Percentiles rank a stretch among this genome's conserved stretches.
These are phyloP conservation scores for Panagrolaimus sp. DNA, from an alignment of 1,140 invertebrate genomes.

Conservation along the genomic window DNA sequence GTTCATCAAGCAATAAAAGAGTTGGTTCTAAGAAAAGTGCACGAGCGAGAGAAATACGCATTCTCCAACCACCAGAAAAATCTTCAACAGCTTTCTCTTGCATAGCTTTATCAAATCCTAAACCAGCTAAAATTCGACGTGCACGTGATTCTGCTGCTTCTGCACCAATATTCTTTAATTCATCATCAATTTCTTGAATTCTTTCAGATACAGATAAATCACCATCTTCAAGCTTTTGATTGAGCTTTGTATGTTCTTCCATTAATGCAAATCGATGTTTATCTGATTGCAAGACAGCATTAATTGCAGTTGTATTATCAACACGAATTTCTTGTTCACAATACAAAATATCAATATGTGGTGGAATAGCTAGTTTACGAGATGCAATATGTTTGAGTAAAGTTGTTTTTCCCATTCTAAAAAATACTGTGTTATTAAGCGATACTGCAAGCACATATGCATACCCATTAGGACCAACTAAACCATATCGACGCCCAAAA, in stretches of 20 bases:
- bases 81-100: constrained; percentile 62
- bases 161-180: constrained; percentile 87
- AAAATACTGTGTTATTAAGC: no score
- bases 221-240: constrained; percentile 66
- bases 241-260: constrained; percentile 73
- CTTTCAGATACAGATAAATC: constrained; percentile 68
- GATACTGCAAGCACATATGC: no score
- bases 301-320: constrained; percentile 81
- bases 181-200: constrained; percentile 75
- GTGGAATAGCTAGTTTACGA: constrained; percentile 78
- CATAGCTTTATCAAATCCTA: constrained; percentile 65
- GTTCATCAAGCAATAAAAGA: constrained; percentile 74
- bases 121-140: constrained; percentile 85
- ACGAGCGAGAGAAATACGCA: constrained; percentile 88
- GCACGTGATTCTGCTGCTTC: constrained; percentile 90
- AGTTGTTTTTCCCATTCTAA: constrained; percentile 86
- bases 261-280: constrained; percentile 75
- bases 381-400: constrained; percentile 76
- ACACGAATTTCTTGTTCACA: constrained; percentile 90
- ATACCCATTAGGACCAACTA: constrained; percentile 90
- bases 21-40: constrained; percentile 80
- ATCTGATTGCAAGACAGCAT: constrained; percentile 69
- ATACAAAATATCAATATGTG: constrained; percentile 90
- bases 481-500: constrained; percentile 83
- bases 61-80: constrained; percentile 97